Percentiles rank a stretch among this genome's conserved stretches.
These are phyloP conservation scores for Eudyptes chrysolophus DNA, from an alignment of 2,113 vertebrate species.

Conservation along the genomic window DNA sequence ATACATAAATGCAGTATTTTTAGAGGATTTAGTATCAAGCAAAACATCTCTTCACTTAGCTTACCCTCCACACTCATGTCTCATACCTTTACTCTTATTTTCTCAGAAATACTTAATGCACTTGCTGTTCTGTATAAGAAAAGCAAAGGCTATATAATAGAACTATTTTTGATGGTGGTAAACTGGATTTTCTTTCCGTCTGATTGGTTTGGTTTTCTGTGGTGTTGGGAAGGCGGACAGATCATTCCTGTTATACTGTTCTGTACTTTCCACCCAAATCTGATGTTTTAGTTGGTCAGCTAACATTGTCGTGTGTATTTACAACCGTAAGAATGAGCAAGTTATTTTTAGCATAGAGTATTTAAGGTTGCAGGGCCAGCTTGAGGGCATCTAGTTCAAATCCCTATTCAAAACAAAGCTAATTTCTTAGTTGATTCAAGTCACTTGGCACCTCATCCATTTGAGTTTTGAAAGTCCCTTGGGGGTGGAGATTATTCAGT, in stretches of 20 bases:
- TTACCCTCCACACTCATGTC: neutral
- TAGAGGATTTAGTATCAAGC: neutral
- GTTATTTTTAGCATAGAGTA: neutral
- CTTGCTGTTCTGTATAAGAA: neutral
- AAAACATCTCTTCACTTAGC: neutral
- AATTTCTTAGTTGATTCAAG: neutral
- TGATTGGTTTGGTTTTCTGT: neutral
- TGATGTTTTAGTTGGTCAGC: neutral
- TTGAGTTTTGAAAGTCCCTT: neutral
- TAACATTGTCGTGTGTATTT: neutral
- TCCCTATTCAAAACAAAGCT: neutral
- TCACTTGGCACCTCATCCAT: neutral
- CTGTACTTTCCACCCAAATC: neutral
- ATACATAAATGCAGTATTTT: neutral
- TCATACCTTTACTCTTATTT: neutral
- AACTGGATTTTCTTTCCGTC: neutral
- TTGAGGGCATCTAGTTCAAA: neutral
- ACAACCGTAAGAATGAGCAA: neutral
- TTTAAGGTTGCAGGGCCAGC: neutral
- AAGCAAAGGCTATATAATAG: neutral
- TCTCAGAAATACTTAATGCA: neutral
- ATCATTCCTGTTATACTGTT: neutral
- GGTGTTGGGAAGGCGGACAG: neutral
- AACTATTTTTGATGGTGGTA: neutral
- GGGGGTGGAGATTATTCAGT: neutral